Evolutionary conservation across 2,888 invertebrate species (phyloP).

Genomic region (Acleris sparsana): DNA sequence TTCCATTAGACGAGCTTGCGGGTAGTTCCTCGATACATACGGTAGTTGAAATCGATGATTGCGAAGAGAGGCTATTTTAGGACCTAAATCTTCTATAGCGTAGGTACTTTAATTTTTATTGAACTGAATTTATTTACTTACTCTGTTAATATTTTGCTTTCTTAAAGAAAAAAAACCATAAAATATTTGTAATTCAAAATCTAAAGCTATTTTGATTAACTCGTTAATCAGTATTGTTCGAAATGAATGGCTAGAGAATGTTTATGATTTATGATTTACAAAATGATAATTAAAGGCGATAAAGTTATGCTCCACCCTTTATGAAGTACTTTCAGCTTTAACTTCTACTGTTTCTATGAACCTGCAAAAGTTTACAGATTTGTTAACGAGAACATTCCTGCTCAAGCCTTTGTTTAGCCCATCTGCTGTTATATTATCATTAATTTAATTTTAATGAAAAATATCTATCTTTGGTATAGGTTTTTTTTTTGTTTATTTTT

Average conservation of each 20-base stretch:
- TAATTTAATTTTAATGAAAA: too few relatives aligned
- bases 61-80: background rate
- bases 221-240: slow-evolving; percentile 15
- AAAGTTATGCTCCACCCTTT: slow-evolving; percentile 8
- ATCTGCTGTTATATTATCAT: too few relatives aligned
- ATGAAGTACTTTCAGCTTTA: slow-evolving; percentile 1
- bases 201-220: slow-evolving; percentile 16
- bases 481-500: too few relatives aligned
- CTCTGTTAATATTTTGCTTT: too few relatives aligned
- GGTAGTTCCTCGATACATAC: background rate
- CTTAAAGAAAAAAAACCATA: too few relatives aligned
- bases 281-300: slow-evolving; percentile 20
- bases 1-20: background rate
- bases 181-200: background rate
- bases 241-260: slow-evolving; percentile 13
- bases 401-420: too few relatives aligned
- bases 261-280: slow-evolving; percentile 17
- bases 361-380: too few relatives aligned
- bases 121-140: too few relatives aligned
- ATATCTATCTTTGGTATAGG: too few relatives aligned
- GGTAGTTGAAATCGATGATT: background rate
- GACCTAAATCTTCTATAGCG: background rate
- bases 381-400: too few relatives aligned
- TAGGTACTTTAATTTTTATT: background rate
- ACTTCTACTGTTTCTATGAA: slow-evolving; percentile 7